Evolutionary conservation across 2,113 vertebrate genomes (phyloP).

Genomic region (Marmota monax): DNA sequence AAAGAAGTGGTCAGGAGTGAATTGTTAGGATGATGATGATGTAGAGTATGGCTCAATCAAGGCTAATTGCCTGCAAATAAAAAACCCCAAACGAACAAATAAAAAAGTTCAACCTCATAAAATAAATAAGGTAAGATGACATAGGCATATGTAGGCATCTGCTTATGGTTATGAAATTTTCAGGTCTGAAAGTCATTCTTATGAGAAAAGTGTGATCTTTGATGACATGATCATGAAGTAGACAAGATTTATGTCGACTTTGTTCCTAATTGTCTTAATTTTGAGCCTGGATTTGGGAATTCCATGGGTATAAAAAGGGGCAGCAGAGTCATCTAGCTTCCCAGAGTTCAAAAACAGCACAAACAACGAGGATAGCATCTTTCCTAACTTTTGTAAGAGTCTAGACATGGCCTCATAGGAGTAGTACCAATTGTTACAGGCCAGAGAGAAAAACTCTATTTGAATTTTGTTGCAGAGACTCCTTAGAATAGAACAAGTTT

Average conservation of each 20-base stretch:
- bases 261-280: not conserved
- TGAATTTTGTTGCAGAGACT: conserved; percentile 48
- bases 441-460: conserved; percentile 46
- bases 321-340: not conserved
- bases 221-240: not conserved
- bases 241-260: not conserved
- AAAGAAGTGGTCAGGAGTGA: not conserved
- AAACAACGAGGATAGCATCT: not conserved
- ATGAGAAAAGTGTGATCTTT: not conserved
- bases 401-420: conserved; percentile 39
- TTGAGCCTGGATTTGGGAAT: conserved; percentile 53
- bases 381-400: conserved; percentile 9
- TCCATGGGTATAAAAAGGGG: not conserved
- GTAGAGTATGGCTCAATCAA: not conserved
- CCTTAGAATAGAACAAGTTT: conserved; percentile 42
- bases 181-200: not conserved
- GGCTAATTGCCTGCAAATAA: not conserved
- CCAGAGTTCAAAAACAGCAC: not conserved
- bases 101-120: not conserved
- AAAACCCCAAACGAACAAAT: not conserved
- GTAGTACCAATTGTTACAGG: not conserved
- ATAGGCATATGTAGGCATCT: not conserved
- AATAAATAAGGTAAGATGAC: not conserved
- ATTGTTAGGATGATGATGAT: not conserved
- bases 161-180: not conserved